Base-by-base conservation (phyloP, 2,797 vertebrate species). In the Typhlichthys eigenmanni region DNA sequence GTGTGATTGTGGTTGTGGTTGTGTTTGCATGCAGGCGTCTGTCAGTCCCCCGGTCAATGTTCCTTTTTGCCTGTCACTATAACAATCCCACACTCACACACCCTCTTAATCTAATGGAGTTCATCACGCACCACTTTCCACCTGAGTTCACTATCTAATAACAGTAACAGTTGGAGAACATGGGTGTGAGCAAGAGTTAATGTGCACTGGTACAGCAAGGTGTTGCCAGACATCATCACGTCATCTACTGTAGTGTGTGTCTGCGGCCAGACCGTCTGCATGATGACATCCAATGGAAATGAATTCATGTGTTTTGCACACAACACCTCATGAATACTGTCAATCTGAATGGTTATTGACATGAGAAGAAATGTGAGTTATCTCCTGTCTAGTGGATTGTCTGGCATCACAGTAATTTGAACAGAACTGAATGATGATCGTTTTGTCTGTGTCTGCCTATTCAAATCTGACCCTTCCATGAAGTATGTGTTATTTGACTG, bases 201-300 rank as follows among this genome's bases (percentile, higher is more conserved):
- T 86, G 83, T 77, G 85, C 83, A 85, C 77, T 64, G 64, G 79
- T 72, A 57, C 69, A 58, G 76, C 82, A 78, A 62, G 12, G 86
- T 68, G 89, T 87, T 92, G 90, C 87, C 90, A 91, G 88, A 86
- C 69, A 47, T 66, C 65, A 73, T 52, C 16, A 67, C 84, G 82
- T 76, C 82, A 63, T 80, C 63, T 67, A 66, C 72, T 19, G 72
- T 38, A 55, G 72, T 75, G 76, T 76, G 72, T 72, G 62, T 54
- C 53, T 6, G 58, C 60, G 74, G 77, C 71, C 60, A 49, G 79
- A 80, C 77, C 80, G 80, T 86, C 82, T 85, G 71, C 49, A 78
- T 11, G 16, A 69, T 75, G 81, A 74, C 80, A 81, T 76, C 55
- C 76, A 38, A 38, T 38, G 34, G 34, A 38, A 38, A 29, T 29